Evolutionary conservation across 2,113 vertebrate species (phyloP), one percentile per base, ranked within the genome.

Genomic region (Strix uralensis): DNA sequence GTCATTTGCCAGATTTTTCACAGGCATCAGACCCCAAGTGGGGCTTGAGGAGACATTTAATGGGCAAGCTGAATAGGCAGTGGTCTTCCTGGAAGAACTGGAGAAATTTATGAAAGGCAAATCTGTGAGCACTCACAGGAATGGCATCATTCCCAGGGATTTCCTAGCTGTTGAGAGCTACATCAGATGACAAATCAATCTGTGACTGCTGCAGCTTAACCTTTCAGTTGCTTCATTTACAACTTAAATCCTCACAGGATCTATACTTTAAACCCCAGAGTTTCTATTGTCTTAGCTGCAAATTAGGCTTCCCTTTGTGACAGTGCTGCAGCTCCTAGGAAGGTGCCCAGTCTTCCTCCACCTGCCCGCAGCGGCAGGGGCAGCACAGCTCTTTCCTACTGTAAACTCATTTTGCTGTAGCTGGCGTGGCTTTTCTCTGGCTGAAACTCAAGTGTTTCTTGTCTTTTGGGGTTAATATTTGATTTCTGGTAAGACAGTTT

Each of bases 331-430:
- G 29, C 13, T 55, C 8, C 16, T 42, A 25, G 23, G 19, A 86
- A 10, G 5, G 7, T 57, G 26, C 25, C 15, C 34, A 81, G 18
- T 13, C n/a, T 40, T 69, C 9, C 17, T 5, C 12, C 3, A 54
- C 21, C 49, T 51, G 32, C 18, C 52, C 0, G 0, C 26, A 73
- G 38, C 4, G 1, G 3, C 29, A 65, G 19, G 7, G 13, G 5
- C n/a, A 84, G 3, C 26, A 54, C 23, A 72, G 16, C 12, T 75
- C 15, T 65, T 74, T 38, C 7, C 12, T 7, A 29, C 15, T 32
- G 30, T 17, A 61, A 89, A 87, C 5, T 79, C 23, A 44, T 44
- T 92, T 63, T 78, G 5, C 11, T 67, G 49, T 36, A 71, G 47
- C 29, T 85, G 23, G 47, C 1, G 5, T 15, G 22, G 61, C 8